Evolutionary conservation across 1,140 invertebrate species (phyloP), one percentile per base, ranked within the genome.

Genomic region (Hycleus phaleratus): DNA sequence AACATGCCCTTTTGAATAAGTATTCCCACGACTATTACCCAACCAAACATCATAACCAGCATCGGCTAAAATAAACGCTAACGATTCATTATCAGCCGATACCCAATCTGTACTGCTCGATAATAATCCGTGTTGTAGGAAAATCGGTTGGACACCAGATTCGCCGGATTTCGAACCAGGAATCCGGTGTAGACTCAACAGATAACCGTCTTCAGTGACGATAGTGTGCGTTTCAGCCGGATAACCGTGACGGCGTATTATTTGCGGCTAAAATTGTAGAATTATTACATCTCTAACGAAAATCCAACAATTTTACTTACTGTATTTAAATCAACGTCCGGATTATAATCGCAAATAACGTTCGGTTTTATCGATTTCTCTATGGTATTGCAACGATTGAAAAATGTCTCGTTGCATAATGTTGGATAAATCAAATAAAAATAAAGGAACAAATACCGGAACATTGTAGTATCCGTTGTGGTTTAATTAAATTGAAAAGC

Each of bases 31-130:
- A 4, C 77, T 74, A 67, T 90, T 89, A 0, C 82, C 83, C 50
- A 88, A 65, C 86, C 86, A 90, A 0, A 92, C 88, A 66, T 92
- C 89, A 62, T 83, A 92, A 18, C 87, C 87, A 53, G 74, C 71
- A 71, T 89, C 84, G 2, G 84, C 81, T 4, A 90, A 72, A 24
- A 85, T 71, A 61, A 84, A 88, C 4, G 70, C 86, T 85, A 60
- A 48, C 38, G 69, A 67, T 8, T 60, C 64, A 58, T 71, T 68
- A 10, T 84, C 84, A 60, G 83, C 79, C 3, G 88, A 73, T 9
- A 92, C 75, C 82, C 83, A 93, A 69, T 89, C 86, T 0, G 83
- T 80, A 1, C 87, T 89, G 65, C 85, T 85, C 4, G 82, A 83
- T 0, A 90, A 71, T 4, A 92, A 74, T 0, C 90, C 91, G 70